Base-by-base conservation (phyloP, 2,888 invertebrate genomes). In the Cheilosia soror region DNA sequence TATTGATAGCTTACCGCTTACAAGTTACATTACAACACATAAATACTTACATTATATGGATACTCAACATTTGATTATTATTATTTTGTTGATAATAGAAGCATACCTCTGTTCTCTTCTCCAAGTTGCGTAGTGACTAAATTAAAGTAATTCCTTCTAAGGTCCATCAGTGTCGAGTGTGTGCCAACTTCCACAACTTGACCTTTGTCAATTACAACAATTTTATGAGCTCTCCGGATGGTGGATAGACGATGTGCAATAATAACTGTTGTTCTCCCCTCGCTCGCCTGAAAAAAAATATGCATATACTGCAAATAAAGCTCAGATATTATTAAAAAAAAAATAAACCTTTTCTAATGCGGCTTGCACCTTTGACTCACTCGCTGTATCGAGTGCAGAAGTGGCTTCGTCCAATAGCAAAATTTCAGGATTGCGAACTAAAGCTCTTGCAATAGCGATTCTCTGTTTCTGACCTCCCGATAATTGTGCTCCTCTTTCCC, bases 381-480 rank as follows among this genome's bases (percentile, higher is more conserved):
- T 97, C 29, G 95, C 95, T 0, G 96, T 96, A 90, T 98, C 98
- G 20, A 98, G 93, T 0, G 98, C 98, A 1, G 97, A 97, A 1
- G 98, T 98, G 0, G 97, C 98, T 91, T 98, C 98, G 88, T 98
- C 98, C 15, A 97, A 90, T 1, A 97, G 92, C 33, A 97, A 92
- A 86, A 98, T 96, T 78, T 94, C 94, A 0, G 98, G 98, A 89
- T 96, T 94, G 49, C 96, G 93, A 2, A 98, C 94, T 7, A 98
- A 92, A 0, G 98, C 97, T 78, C 98, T 93, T 0, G 98, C 98
- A 88, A 98, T 98, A 1, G 98, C 98, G 55, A 98, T 96, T 78
- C 97, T 93, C 91, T 98, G 98, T 90, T 97, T 97, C 91, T 98
- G 97, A 0, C 97, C 97, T n/a, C 97, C 97, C 0, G 96, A 96